Evolutionary conservation across 2,888 invertebrate genomes (phyloP).

Genomic region (Lucinisca nassula): DNA sequence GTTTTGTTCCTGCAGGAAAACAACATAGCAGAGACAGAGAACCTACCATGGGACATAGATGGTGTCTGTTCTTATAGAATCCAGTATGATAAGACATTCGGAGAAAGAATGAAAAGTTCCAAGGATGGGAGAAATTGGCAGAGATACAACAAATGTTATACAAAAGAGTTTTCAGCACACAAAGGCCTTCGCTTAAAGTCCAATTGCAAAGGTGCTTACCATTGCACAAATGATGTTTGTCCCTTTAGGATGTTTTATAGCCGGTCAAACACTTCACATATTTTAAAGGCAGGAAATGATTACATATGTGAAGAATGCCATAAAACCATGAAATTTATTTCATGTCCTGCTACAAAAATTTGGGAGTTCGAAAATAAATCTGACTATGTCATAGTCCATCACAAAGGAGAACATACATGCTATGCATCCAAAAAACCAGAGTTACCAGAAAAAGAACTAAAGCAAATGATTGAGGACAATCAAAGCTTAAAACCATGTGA

Average conservation of each 20-base stretch:
- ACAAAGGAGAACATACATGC: background rate
- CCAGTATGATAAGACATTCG: background rate
- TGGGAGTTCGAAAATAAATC: background rate
- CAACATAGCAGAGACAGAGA: background rate
- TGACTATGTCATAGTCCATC: background rate
- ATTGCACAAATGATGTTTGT: too few species aligned
- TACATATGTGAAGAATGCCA: background rate
- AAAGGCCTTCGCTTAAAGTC: background rate
- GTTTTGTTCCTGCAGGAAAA: background rate
- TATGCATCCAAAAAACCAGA: background rate
- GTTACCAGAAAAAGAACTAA: background rate
- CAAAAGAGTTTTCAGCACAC: background rate
- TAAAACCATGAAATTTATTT: background rate
- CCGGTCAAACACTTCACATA: background rate
- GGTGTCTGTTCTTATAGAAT: background rate
- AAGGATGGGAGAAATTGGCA: slow-evolving; percentile 8
- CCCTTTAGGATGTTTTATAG: background rate
- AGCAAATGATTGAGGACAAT: background rate
- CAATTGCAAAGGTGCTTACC: background rate
- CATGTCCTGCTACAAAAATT: background rate
- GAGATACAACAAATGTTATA: slow-evolving; percentile 1
- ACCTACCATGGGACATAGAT: background rate
- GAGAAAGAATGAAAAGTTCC: background rate
- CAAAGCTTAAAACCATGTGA: slow-evolving; percentile 8
- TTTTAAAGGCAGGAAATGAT: background rate